These are phyloP conservation scores for Syngnathus scovelli DNA, from an alignment of 2,113 vertebrate species.

Conservation along the genomic window DNA sequence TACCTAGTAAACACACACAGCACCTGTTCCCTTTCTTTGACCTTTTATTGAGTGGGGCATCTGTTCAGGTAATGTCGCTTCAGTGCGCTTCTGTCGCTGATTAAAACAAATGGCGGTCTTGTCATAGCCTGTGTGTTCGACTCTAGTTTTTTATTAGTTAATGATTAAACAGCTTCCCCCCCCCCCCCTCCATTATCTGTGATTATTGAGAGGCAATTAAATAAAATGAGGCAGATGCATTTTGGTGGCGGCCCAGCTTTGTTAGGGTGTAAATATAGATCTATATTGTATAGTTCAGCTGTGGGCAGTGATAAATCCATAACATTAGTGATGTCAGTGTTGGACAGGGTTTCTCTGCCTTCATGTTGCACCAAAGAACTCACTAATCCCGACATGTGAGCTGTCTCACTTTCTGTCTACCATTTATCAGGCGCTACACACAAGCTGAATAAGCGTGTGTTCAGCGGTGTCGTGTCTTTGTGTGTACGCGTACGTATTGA, in stretches of 20 bases:
- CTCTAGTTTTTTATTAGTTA: conserved; percentile 59
- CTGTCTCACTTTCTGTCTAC: conserved; percentile 26
- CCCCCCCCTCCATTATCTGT: conserved; percentile 16
- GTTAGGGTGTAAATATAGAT: conserved; percentile 13
- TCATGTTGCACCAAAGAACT: conserved; percentile 19
- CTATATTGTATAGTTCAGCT: conserved; percentile 9
- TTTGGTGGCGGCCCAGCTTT: conserved; percentile 29
- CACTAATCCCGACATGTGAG: conserved; percentile 38
- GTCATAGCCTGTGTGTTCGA: conserved; percentile 35
- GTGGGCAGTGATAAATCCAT: conserved; percentile 33
- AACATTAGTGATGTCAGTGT: conserved; percentile 20
- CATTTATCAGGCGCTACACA: conserved; percentile 9
- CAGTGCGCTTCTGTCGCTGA: conserved; percentile 46
- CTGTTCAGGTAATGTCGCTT: conserved; percentile 59
- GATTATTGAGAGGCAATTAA: conserved; percentile 35
- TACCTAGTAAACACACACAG: conserved; percentile 6
- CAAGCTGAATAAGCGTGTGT: conserved; percentile 20
- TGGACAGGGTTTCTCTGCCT: conserved; percentile 17
- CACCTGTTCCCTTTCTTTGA: conserved; percentile 32
- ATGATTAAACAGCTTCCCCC: conserved; percentile 46
- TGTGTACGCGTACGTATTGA: conserved; percentile 5
- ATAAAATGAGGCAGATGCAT: conserved; percentile 15
- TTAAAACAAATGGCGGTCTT: conserved; percentile 49
- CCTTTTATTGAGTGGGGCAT: conserved; percentile 39
- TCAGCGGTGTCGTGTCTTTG: neutral